phyloP scores from a whole-genome alignment of 2,113 vertebrate genomes.

The Panthera uncia region DNA sequence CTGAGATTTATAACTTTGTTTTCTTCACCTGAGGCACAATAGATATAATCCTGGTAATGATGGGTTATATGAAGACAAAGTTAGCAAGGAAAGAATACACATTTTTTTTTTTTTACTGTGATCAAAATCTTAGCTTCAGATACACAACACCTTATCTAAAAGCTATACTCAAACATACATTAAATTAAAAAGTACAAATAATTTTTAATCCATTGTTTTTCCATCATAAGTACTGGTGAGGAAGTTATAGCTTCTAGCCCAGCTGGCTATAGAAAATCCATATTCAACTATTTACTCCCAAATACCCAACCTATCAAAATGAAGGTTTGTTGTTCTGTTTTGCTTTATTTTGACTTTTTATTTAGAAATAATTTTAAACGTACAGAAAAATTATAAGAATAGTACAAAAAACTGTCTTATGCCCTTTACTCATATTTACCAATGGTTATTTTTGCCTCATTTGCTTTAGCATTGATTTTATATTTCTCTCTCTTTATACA shows the following conservation, averaged over 20 bases:
- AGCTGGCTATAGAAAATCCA: background rate
- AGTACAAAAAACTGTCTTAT: background rate
- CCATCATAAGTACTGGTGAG: background rate
- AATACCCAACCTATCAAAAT: background rate
- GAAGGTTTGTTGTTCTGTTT: background rate
- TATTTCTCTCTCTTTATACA: background rate
- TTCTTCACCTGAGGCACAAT: constrained; percentile 44
- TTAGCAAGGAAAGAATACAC: constrained; percentile 9
- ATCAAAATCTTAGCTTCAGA: background rate
- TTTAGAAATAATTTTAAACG: constrained; percentile 47
- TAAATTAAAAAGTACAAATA: background rate
- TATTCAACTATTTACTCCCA: background rate
- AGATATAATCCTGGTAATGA: background rate
- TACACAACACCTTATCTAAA: background rate
- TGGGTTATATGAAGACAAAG: background rate
- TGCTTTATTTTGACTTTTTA: background rate
- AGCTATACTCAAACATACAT: background rate
- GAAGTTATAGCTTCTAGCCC: background rate
- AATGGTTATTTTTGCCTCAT: background rate
- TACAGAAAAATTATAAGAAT: constrained; percentile 38
- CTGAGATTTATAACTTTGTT: constrained; percentile 43
- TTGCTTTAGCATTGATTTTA: background rate
- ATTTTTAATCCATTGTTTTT: background rate
- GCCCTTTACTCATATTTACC: background rate
- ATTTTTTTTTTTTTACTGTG: constrained; percentile 8